Evolutionary conservation across 1,140 invertebrate genomes (phyloP), one percentile per base, ranked within the genome.

Genomic region (Tetragnatha versicolor): DNA sequence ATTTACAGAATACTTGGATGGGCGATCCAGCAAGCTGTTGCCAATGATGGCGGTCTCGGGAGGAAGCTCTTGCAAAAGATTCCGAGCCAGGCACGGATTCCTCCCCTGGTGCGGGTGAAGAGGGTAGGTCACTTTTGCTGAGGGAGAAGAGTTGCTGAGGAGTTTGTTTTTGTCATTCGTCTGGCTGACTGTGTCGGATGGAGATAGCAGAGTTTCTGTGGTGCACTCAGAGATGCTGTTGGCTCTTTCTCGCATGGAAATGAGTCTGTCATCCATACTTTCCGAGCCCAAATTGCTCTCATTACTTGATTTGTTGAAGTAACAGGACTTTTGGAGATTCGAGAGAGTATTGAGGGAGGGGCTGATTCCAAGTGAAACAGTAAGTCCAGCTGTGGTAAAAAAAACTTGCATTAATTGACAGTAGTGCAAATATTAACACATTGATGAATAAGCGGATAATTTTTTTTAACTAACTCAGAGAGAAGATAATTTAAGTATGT

Each of bases 71-170:
- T 88, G 87, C 83, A 92, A 90, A 5, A 93, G 88, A 86, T 97
- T 97, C 2, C 94, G 87, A 83, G 95, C 94, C 82, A 94, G 88
- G 82, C 93, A 96, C 0, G 94, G 93, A 88, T 97, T 97, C 10
- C 94, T 87, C 2, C 94, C 94, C 84, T 96, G 94, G 85, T 94
- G 91, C 0, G 93, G 93, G 82, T 94, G 93, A 25, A 94, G 29
- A 27, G 82, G 79, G 61, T 80, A 81, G 39, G 87, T 84, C 65
- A 85, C 53, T 72, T 83, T 81, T 82, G 86, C 27, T 81, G 79
- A 4, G 83, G 51, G 27, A 22, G 61, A 27, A 20, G 53, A 14
- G 31, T 79, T 76, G 12, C 51, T 79, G 20, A 65, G 37, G 2
- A 42, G 10, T 22, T 42, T 65, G 14, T 81, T 81, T 45, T 82